A percentile compares a stretch with the other conserved stretches of the same genome.
phyloP scores from a whole-genome alignment of 2,888 invertebrate species.

The Watsonalla cultraria region DNA sequence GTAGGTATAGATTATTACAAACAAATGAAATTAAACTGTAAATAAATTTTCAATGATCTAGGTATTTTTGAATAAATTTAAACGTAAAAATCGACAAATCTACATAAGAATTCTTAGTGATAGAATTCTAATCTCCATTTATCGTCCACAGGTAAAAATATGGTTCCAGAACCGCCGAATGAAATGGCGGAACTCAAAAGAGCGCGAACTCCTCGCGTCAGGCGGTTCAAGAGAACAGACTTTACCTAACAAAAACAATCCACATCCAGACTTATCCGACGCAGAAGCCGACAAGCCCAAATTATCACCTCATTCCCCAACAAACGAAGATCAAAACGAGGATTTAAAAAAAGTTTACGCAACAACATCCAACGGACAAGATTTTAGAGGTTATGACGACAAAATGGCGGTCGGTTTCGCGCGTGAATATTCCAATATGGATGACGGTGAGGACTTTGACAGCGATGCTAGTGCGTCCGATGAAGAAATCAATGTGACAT shows the following conservation, averaged over 20 bases:
- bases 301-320: conserved; percentile 79
- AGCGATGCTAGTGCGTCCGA: conserved; percentile 84
- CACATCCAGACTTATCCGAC: conserved; percentile 95
- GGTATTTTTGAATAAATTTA: too few relatives aligned
- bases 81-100: too few relatives aligned
- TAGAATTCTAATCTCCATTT: neutral
- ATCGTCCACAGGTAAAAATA: conserved; percentile 78
- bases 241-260: conserved; percentile 97
- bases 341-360: conserved; percentile 55
- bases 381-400: conserved; percentile 57
- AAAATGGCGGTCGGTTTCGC: conserved; percentile 54
- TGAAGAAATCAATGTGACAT: conserved; percentile 93
- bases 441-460: conserved; percentile 67
- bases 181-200: conserved; percentile 99
- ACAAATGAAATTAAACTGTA: too few relatives aligned
- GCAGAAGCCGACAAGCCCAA: conserved; percentile 89
- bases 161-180: conserved; percentile 98
- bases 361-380: conserved; percentile 49
- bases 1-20: too few relatives aligned
- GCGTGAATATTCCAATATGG: conserved; percentile 58
- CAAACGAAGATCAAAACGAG: conserved; percentile 49
- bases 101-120: too few relatives aligned
- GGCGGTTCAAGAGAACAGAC: conserved; percentile 97
- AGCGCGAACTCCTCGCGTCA: conserved; percentile 93
- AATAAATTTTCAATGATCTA: too few relatives aligned